Base-by-base conservation (phyloP, 2,113 vertebrate genomes). In the Neogobius melanostomus region DNA sequence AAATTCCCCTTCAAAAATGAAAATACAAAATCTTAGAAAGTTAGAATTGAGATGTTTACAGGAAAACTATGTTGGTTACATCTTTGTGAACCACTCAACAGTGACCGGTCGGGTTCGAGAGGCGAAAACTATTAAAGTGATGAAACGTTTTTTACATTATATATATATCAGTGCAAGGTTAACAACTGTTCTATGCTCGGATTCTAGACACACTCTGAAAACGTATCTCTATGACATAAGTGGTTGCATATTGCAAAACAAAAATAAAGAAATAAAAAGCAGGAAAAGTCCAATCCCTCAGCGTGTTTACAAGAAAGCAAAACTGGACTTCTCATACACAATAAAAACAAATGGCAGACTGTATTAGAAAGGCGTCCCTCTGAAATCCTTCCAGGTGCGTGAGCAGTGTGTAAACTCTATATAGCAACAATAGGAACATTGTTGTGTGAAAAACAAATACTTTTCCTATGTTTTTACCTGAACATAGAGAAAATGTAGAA, bases 221-320 rank as follows among this genome's bases (percentile, higher is more conserved):
- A 87, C 74, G 81, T 95, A 93, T 95, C 94, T 94, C 90, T 92
- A 93, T 95, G 94, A 96, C 69, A 94, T 89, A 96, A 98, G 96
- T 98, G 96, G 96, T 98, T 99, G 97, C 97, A 98, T 98, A 98
- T 97, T 96, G 72, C 9, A 47, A 82, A 57, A 57, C 4, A 21
- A 10, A 57, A 57, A 97, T 95, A 95, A 95, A 95, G 98, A 98
- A 96, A 97, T 95, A 95, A 95, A 95, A 98, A 98, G 96, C 97
- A 97, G 95, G 96, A 97, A 98, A 96, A 92, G 93, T 85, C 75
- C 87, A 86, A 88, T 93, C 95, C 95, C 70, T 95, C 91, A 95
- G 95, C 94, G 94, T 91, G 93, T 93, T 90, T 91, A 94, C 52
- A 79, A 93, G 61, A 77, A 93, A 94, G 73, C 74, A 91, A 83